Evolutionary conservation across 2,797 vertebrate genomes (phyloP).

Genomic region (Remorina albescens): DNA sequence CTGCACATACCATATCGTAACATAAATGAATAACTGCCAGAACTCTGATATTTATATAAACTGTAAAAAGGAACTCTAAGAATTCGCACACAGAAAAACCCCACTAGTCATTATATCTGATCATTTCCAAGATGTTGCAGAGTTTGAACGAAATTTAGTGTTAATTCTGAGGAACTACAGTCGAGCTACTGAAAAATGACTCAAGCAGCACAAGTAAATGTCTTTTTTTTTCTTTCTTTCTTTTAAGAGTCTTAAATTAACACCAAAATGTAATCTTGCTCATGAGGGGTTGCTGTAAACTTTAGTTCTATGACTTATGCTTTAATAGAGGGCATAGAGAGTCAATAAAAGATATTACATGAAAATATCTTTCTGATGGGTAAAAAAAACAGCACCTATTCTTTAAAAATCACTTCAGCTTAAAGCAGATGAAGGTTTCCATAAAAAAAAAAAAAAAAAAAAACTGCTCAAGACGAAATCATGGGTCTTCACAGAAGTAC

Average conservation of each 20-base stretch:
- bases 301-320: no score
- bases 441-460: constrained; percentile 9
- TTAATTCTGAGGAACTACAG: not conserved
- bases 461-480: constrained; percentile 1
- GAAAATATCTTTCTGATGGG: constrained; percentile 5
- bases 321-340: not conserved
- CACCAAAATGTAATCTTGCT: not conserved
- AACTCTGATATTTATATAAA: not conserved
- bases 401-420: constrained; percentile 16
- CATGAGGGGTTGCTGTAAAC: not conserved
- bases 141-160: not conserved
- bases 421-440: constrained; percentile 16
- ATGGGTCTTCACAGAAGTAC: constrained; percentile 1
- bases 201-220: no score
- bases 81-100: no score
- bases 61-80: no score
- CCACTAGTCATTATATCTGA: not conserved
- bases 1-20: not conserved
- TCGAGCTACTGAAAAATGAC: no score
- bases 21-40: not conserved
- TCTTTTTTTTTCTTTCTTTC: no score
- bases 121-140: not conserved
- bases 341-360: not conserved
- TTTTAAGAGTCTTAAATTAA: no score
- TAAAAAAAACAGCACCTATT: constrained; percentile 4